Evolutionary conservation across 2,113 vertebrate genomes (phyloP).

Genomic region (Setophaga coronata): DNA sequence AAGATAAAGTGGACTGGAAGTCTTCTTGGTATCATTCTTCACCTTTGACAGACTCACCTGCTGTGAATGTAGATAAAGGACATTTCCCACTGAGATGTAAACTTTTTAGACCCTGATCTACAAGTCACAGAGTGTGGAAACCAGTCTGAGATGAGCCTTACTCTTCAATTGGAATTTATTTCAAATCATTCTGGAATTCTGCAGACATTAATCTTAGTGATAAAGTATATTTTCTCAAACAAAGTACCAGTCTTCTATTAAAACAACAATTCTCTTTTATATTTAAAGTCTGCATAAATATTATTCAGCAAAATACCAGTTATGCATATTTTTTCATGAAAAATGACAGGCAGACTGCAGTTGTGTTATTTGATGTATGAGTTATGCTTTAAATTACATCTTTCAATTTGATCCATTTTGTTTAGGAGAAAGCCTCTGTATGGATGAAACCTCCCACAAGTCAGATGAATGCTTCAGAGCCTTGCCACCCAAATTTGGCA

Average conservation of each 20-base stretch:
- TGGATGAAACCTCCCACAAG: not conserved
- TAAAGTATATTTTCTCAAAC: not conserved
- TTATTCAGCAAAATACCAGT: not conserved
- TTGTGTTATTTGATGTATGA: not conserved
- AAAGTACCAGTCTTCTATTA: not conserved
- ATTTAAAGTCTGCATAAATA: not conserved
- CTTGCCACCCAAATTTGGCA: not conserved
- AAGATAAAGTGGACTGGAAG: slow-evolving; percentile 6
- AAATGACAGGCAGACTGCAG: not conserved
- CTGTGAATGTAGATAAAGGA: slow-evolving; percentile 4
- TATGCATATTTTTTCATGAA: not conserved
- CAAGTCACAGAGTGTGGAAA: not conserved
- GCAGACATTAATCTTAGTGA: not conserved
- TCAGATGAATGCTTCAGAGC: not conserved
- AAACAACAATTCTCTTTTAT: not conserved
- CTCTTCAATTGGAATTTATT: not conserved
- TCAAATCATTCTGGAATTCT: not conserved
- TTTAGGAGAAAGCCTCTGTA: not conserved
- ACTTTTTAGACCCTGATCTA: slow-evolving; percentile 13
- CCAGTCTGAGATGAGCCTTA: not conserved
- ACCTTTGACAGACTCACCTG: slow-evolving; percentile 46
- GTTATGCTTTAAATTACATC: not conserved
- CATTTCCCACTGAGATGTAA: slow-evolving; percentile 24
- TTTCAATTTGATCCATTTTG: not conserved
- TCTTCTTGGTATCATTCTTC: slow-evolving; percentile 33